These are phyloP conservation scores for Synergus laeviventris DNA, from an alignment of 2,888 invertebrate genomes.

Conservation along the genomic window DNA sequence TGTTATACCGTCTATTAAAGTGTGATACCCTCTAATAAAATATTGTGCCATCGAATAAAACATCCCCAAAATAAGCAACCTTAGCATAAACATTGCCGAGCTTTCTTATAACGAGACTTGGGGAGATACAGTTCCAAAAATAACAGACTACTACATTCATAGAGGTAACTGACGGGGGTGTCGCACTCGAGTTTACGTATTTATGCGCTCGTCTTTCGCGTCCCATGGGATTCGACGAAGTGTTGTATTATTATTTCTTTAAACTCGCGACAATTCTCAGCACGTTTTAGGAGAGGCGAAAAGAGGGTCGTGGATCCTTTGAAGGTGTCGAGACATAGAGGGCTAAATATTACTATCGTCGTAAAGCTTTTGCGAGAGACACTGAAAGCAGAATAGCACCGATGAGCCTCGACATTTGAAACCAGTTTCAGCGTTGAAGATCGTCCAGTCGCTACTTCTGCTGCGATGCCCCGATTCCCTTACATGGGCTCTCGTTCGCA, in stretches of 20 bases:
- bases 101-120: not conserved
- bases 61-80: not conserved
- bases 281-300: not conserved
- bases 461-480: conserved; percentile 69
- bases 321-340: conserved; percentile 4
- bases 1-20: not conserved
- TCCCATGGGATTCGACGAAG: conserved; percentile 2
- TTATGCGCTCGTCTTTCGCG: conserved; percentile 3
- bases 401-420: conserved; percentile 56
- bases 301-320: not conserved
- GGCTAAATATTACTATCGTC: conserved; percentile 16
- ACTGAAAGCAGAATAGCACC: conserved; percentile 51
- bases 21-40: not conserved
- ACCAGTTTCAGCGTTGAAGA: conserved; percentile 57
- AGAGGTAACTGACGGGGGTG: not conserved
- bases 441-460: conserved; percentile 48
- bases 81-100: too few relatives aligned
- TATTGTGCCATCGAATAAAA: not conserved
- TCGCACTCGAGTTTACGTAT: not conserved
- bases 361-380: conserved; percentile 47
- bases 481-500: conserved; percentile 68
- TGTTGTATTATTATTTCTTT: not conserved
- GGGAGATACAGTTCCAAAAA: not conserved
- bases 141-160: not conserved
- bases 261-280: not conserved